A percentile compares a stretch with the other conserved stretches of the same genome.
Evolutionary conservation across 2,113 vertebrate species (phyloP).

Genomic region (Pitta sordida): DNA sequence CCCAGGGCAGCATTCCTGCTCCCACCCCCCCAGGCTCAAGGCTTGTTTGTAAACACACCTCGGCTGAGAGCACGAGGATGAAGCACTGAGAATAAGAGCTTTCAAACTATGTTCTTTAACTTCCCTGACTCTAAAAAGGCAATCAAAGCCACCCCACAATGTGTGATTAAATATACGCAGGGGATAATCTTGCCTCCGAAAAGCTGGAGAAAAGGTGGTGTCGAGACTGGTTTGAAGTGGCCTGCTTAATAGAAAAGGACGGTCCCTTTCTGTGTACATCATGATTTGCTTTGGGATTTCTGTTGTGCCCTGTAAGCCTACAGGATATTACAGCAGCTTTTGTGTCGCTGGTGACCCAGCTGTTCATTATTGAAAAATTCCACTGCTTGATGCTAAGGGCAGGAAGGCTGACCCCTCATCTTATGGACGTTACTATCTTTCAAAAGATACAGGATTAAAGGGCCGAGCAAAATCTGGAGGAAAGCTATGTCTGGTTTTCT

Average conservation of each 20-base stretch:
- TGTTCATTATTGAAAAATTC: conserved; percentile 99
- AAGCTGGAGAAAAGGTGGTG: conserved; percentile 71
- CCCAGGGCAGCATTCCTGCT: background rate
- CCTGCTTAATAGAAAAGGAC: conserved; percentile 87
- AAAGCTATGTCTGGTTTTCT: conserved; percentile 78
- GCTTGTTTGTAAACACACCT: conserved; percentile 43
- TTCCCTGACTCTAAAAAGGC: conserved; percentile 61
- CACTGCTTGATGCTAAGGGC: conserved; percentile 88
- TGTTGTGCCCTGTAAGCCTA: conserved; percentile 72
- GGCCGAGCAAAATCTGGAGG: conserved; percentile 83
- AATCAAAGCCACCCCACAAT: conserved; percentile 56
- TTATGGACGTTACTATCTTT: conserved; percentile 90
- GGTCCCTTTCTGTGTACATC: conserved; percentile 81
- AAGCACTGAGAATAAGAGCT: background rate
- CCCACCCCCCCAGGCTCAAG: background rate
- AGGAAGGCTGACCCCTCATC: conserved; percentile 85
- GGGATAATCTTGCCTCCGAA: conserved; percentile 61
- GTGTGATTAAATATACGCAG: conserved; percentile 68
- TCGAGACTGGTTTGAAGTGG: conserved; percentile 74
- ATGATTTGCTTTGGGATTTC: conserved; percentile 76
- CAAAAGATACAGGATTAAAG: conserved; percentile 96
- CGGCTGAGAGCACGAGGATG: background rate
- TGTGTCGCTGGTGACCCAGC: conserved; percentile 94
- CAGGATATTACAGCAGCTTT: conserved; percentile 95
- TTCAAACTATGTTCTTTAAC: conserved; percentile 36